Evolutionary conservation across 2,888 invertebrate genomes (phyloP).

Genomic region (Sclerodermus sp.): DNA sequence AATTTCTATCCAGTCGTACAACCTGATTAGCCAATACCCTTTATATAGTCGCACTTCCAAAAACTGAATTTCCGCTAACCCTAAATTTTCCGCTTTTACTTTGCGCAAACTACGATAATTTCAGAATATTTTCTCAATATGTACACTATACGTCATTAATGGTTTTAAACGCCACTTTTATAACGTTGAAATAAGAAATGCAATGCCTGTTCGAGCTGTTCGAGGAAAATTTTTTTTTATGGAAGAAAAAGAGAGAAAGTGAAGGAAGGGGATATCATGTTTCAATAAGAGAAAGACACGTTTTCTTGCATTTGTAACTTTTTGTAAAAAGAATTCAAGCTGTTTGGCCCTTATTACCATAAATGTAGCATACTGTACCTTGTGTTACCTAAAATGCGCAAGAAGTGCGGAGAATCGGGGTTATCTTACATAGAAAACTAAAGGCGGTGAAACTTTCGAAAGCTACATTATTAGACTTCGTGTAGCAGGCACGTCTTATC

Average conservation of each 20-base stretch:
- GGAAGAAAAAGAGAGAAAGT: no score
- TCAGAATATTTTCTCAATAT: constrained; percentile 3
- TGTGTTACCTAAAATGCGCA: constrained; percentile 20
- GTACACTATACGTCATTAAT: constrained; percentile 17
- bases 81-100: no score
- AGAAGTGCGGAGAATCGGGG: constrained; percentile 4
- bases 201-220: not conserved
- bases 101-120: no score
- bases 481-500: constrained; percentile 57
- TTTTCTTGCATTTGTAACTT: no score
- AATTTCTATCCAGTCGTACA: no score
- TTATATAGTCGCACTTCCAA: no score
- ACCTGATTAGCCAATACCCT: no score
- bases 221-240: not conserved
- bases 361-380: constrained; percentile 13
- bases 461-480: constrained; percentile 45
- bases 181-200: not conserved
- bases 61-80: no score
- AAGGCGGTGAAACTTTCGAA: constrained; percentile 41
- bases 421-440: constrained; percentile 45
- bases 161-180: constrained; percentile 10
- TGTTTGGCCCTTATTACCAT: constrained; percentile 16
- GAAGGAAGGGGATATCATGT: no score
- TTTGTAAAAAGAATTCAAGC: not conserved
- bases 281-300: no score